A percentile compares a stretch with the other conserved stretches of the same genome.
Evolutionary conservation across 2,888 invertebrate species (phyloP).

Genomic region (Bugula neritina): DNA sequence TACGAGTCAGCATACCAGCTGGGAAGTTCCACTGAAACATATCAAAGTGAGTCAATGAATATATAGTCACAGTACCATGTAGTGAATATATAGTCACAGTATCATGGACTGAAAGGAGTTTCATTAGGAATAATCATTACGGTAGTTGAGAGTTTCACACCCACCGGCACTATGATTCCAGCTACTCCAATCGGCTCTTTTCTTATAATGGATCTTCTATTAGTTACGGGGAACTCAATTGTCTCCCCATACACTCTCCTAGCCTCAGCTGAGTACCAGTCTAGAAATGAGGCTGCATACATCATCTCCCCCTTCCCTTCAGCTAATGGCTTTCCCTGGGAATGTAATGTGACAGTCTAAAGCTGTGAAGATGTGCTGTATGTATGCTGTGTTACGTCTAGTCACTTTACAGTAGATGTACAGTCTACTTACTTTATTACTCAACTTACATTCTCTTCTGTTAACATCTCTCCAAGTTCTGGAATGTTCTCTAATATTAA

Average conservation of each 20-base stretch:
- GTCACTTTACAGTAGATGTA: no score
- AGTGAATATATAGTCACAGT: no score
- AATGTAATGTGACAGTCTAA: no score
- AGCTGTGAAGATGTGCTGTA: no score
- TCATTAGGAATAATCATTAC: no score
- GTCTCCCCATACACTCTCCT: slow-evolving; percentile 68
- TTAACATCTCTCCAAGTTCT: slow-evolving; percentile 50
- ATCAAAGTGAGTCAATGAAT: no score
- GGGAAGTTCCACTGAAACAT: slow-evolving; percentile 65
- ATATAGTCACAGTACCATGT: no score
- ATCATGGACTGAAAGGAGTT: no score
- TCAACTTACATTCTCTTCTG: slow-evolving; percentile 46
- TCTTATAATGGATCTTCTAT: slow-evolving; percentile 61
- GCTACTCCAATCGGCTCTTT: slow-evolving; percentile 86
- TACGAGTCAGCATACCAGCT: slow-evolving; percentile 94
- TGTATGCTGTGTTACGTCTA: no score
- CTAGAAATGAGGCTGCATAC: slow-evolving; percentile 87
- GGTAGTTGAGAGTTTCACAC: no score
- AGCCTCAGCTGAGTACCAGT: slow-evolving; percentile 93
- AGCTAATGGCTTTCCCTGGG: slow-evolving; percentile 78
- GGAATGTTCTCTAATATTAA: slow-evolving; percentile 68
- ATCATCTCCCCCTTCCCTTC: slow-evolving; percentile 81
- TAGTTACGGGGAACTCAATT: slow-evolving; percentile 66
- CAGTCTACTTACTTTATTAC: no score
- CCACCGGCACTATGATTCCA: slow-evolving; percentile 82